Evolutionary conservation across 2,797 vertebrate genomes (phyloP), one percentile per base, ranked within the genome.

Genomic region (Onychomys arenicola): DNA sequence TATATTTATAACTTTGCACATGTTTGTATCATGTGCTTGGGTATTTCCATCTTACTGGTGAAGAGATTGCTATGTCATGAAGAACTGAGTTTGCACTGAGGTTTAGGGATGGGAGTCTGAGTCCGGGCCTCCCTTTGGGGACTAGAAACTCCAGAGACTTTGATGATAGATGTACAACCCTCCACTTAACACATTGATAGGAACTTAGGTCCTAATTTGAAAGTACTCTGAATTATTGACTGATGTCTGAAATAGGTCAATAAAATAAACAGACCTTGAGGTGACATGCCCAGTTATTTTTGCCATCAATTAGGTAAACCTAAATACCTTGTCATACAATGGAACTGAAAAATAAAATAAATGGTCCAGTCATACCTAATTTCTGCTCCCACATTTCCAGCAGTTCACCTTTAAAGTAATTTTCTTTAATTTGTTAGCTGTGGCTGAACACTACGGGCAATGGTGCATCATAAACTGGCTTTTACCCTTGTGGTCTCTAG

Each of bases 291-390:
- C 16, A 80, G 34, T 73, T 43, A 78, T 93, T 29, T 93, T 95
- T 73, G 23, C 13, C 17, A 43, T 82, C 8, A 2, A 59, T 69
- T 61, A 86, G 5, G 57, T 84, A 94, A 95, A 93, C 23, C 61
- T 46, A 87, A 29, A 43, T 92, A 91, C 65, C 9, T 80, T 61
- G 37, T 37, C 25, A 90, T 8, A 81, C 6, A 7, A 11, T 16
- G 63, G 52, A 94, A 69, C 37, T 78, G 37, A 59, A 82, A 93
- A 86, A 67, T 83, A 10, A 94, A 69, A 75, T 57, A 94, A 75
- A 75, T 57, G 43, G 17, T 8, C 6, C 63, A 49, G 32, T 78
- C 21, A 6, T 57, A 69, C 25, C 12, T 86, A 80, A 95, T 90
- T 94, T 67, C 52, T 92, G 25, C 2, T 93, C 55, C 9, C 29